Base-by-base conservation (phyloP, 2,113 vertebrate species). In the Orcinus orca region DNA sequence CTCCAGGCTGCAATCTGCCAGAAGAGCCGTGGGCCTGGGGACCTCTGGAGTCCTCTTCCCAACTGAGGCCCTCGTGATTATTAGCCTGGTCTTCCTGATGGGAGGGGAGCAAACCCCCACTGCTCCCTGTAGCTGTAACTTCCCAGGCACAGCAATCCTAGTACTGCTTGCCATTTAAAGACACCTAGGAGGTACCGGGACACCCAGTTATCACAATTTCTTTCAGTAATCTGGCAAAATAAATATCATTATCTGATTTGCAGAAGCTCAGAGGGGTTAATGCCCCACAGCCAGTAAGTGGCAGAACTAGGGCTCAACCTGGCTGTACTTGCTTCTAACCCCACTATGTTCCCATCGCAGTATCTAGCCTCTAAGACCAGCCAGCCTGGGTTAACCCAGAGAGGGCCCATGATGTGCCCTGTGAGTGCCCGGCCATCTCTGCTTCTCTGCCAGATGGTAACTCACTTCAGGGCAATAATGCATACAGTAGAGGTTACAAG, bases 301-400 rank as follows among this genome's bases (percentile, higher is more conserved):
- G 53, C 36, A 36, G 62, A 68, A 10, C 17, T 15, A 20, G 88
- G 41, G 23, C 20, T 65, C 84, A 58, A 15, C 33, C 60, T 41
- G 63, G 82, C 18, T 23, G 12, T 44, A 4, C 81, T 71, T 20
- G 25, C 33, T 31, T 47, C 68, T 38, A 10, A 31, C 14, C 15
- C 20, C 5, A 0, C 8, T 6, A 2, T 0, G 0, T 3, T 53
- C 50, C 36, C 79, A 13, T 15, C 3, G 14, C 2, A 86, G n/a
- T 12, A 10, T 3, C 6, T 7, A 47, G 11, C 41, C 44, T 70
- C 31, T 36, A 58, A 73, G 6, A 44, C 0, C 0, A 83, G 53
- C 47, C 47, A 70, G 71, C 36, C n/a, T 7, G 60, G 67, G 71
- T 6, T 73, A 58, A 88, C 65, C 47, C 91, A 11, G 1, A 1